Percentiles rank a stretch among this genome's conserved stretches.
phyloP scores from a whole-genome alignment of 2,888 invertebrate genomes.

The Tenthredo scrophulariae region DNA sequence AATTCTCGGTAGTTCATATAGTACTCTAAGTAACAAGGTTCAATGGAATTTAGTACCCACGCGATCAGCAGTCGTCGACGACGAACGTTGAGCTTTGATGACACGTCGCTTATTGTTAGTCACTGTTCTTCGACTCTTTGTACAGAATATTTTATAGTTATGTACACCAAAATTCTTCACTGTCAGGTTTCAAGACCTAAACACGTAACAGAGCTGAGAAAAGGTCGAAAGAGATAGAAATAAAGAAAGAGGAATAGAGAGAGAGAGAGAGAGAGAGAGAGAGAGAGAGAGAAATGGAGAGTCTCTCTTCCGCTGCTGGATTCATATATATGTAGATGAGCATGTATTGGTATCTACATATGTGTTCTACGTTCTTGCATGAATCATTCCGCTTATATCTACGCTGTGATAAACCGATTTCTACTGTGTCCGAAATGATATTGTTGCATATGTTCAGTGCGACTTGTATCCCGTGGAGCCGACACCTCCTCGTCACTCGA shows the following conservation, averaged over 20 bases:
- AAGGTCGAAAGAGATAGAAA: conserved; percentile 6
- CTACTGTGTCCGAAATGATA: not conserved
- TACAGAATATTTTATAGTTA: not conserved
- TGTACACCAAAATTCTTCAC: conserved; percentile 4
- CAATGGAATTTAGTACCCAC: conserved; percentile 36
- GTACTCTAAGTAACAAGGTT: conserved; percentile 32
- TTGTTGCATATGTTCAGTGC: not conserved
- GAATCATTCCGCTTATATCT: conserved; percentile 8
- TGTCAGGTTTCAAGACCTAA: not conserved
- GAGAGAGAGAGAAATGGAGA: not conserved
- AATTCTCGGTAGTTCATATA: not conserved
- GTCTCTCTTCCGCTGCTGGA: not conserved
- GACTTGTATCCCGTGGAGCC: not conserved
- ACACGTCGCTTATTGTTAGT: conserved; percentile 37
- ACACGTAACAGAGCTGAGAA: not conserved
- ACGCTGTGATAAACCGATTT: not conserved
- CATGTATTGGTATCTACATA: not conserved
- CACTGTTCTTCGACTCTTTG: not conserved
- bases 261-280: not conserved
- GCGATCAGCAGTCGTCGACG: conserved; percentile 19
- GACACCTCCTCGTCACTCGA: not conserved
- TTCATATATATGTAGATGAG: not conserved
- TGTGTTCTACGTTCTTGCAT: not conserved
- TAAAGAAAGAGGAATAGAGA: not conserved
- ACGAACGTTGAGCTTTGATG: conserved; percentile 32